A percentile compares a stretch with the other conserved stretches of the same genome.
Conservation (phyloP, 2,113 vertebrate species). For the Bombycilla garrulus region DNA sequence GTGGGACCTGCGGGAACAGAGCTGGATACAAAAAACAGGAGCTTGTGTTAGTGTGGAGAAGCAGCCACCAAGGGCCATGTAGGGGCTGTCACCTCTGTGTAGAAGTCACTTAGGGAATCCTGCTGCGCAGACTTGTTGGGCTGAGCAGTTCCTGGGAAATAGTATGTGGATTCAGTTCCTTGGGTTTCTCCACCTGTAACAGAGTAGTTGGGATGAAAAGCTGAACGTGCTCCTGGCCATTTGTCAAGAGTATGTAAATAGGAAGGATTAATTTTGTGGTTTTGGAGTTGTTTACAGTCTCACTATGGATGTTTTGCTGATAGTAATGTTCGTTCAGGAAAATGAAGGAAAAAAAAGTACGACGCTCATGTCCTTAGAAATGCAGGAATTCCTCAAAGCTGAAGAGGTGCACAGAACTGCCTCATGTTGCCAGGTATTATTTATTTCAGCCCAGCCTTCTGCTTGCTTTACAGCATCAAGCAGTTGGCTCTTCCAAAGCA, state of each 20-base stretch:
- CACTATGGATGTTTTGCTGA: background rate
- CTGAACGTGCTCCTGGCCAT: fast-evolving
- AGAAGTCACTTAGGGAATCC: background rate
- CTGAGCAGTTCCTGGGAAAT: background rate
- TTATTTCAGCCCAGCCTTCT: background rate
- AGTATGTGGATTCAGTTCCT: background rate
- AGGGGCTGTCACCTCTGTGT: background rate
- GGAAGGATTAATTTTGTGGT: background rate
- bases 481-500: background rate
- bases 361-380: background rate
- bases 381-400: background rate
- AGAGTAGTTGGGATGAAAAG: background rate
- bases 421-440: background rate
- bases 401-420: background rate
- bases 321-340: background rate
- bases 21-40: background rate
- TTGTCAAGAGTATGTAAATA: background rate
- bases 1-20: background rate
- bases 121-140: background rate
- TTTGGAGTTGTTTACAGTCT: background rate
- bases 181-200: background rate
- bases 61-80: background rate
- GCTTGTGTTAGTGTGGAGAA: background rate
- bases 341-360: background rate
- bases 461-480: background rate